Percentiles rank a stretch among this genome's conserved stretches.
Conservation (phyloP, 2,113 vertebrate species). For the Calyptommatus sinebrachiatus region DNA sequence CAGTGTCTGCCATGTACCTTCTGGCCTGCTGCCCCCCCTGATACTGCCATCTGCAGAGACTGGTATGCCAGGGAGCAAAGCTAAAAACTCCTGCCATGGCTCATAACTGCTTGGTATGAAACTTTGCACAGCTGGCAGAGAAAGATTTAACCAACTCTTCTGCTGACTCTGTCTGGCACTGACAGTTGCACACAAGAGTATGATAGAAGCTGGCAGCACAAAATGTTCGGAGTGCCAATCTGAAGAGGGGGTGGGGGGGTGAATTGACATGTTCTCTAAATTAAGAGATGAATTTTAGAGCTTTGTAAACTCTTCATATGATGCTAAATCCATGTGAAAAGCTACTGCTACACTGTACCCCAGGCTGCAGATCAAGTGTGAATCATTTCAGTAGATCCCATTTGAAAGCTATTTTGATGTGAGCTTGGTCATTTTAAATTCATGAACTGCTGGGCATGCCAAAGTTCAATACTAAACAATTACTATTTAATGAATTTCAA, state of each 20-base stretch:
- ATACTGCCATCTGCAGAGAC: neutral
- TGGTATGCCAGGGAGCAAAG: neutral
- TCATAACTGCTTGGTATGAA: conserved; percentile 9
- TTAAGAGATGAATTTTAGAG: conserved; percentile 25
- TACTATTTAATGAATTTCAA: neutral
- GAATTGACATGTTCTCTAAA: conserved; percentile 18
- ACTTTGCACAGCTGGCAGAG: conserved; percentile 30
- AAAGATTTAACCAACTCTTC: conserved; percentile 31
- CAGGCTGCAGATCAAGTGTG: neutral
- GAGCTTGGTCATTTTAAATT: neutral
- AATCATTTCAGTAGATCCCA: neutral
- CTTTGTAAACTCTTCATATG: neutral
- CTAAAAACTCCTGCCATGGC: neutral
- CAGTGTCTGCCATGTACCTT: neutral
- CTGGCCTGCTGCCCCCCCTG: neutral
- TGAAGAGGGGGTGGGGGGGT: neutral
- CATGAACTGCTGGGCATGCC: neutral
- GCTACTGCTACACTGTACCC: neutral
- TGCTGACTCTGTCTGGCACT: conserved; percentile 26
- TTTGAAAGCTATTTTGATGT: neutral
- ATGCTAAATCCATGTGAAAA: conserved; percentile 15
- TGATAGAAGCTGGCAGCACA: conserved; percentile 29
- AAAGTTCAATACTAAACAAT: neutral
- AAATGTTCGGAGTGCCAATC: conserved; percentile 25
- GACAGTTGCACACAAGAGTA: conserved; percentile 25